These are phyloP conservation scores for Physella acuta DNA, from an alignment of 1,140 invertebrate species.

Conservation along the genomic window DNA sequence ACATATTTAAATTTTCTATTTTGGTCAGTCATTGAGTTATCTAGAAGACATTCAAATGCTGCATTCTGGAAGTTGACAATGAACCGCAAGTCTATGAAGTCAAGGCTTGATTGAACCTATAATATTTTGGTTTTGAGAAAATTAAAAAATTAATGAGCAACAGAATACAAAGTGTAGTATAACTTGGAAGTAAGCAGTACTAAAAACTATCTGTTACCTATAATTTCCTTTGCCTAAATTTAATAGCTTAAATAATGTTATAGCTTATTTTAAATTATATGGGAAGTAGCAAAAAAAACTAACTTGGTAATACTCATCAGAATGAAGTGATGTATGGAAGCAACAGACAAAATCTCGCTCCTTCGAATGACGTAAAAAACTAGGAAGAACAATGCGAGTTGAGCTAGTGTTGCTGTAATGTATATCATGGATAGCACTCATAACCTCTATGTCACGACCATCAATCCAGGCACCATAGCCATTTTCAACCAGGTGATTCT, in stretches of 20 bases:
- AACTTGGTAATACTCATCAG: not conserved
- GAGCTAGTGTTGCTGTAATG: not conserved
- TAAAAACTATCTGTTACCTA: not conserved
- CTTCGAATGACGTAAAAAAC: constrained; percentile 4
- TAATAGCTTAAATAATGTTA: not conserved
- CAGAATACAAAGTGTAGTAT: not conserved
- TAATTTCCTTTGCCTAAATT: not conserved
- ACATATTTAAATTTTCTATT: not conserved
- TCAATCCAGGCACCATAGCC: not conserved
- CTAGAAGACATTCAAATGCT: constrained; percentile 6
- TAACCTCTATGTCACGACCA: constrained; percentile 6
- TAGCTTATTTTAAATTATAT: not conserved
- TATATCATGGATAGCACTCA: constrained; percentile 6
- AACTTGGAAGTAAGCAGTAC: not conserved
- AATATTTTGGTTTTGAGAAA: not conserved
- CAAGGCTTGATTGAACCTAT: constrained; percentile 2
- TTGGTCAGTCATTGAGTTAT: not conserved
- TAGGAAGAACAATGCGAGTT: not conserved
- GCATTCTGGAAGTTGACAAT: constrained; percentile 16
- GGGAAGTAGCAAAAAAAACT: no score
- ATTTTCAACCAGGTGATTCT: not conserved
- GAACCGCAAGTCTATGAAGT: constrained; percentile 17
- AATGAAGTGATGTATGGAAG: not conserved
- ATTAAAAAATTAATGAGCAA: not conserved
- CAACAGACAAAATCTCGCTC: constrained; percentile 9